A percentile compares a stretch with the other conserved stretches of the same genome.
Evolutionary conservation across 2,888 invertebrate genomes (phyloP).

Genomic region (Smittia aterrima): DNA sequence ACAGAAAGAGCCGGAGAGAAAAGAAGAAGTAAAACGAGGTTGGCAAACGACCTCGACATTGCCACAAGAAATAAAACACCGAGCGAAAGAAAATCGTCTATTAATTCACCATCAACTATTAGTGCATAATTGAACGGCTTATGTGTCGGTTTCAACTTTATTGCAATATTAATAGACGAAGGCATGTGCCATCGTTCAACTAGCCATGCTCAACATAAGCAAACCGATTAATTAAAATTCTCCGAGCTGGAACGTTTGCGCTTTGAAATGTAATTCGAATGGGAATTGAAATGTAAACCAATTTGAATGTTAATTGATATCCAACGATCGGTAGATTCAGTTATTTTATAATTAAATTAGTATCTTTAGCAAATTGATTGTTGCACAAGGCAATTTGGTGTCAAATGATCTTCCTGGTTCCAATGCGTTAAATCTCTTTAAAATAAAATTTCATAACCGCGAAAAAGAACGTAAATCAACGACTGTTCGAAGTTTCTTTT

Average conservation of each 20-base stretch:
- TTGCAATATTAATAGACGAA: background rate
- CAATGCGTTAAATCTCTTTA: too few relatives aligned
- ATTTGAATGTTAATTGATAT: background rate
- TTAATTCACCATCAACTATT: background rate
- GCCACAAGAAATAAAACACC: background rate
- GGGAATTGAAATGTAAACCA: background rate
- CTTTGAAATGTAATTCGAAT: slow-evolving; percentile 6
- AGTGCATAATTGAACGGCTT: background rate
- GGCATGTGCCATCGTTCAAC: background rate
- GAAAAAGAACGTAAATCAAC: too few relatives aligned
- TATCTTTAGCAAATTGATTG: too few relatives aligned
- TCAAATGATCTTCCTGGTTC: too few relatives aligned
- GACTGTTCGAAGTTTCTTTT: too few relatives aligned
- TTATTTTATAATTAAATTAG: too few relatives aligned
- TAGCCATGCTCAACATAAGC: background rate
- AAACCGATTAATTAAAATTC: slow-evolving; percentile 14
- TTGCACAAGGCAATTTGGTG: too few relatives aligned
- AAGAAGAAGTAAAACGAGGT: background rate
- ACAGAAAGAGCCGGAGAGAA: background rate
- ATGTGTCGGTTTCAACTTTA: background rate
- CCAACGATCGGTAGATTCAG: too few relatives aligned
- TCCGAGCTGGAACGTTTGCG: background rate
- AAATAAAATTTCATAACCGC: too few relatives aligned
- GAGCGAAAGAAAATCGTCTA: background rate
- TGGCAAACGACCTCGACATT: slow-evolving; percentile 31